phyloP scores from a whole-genome alignment of 2,888 invertebrate species.

The Geotrupes spiniger region DNA sequence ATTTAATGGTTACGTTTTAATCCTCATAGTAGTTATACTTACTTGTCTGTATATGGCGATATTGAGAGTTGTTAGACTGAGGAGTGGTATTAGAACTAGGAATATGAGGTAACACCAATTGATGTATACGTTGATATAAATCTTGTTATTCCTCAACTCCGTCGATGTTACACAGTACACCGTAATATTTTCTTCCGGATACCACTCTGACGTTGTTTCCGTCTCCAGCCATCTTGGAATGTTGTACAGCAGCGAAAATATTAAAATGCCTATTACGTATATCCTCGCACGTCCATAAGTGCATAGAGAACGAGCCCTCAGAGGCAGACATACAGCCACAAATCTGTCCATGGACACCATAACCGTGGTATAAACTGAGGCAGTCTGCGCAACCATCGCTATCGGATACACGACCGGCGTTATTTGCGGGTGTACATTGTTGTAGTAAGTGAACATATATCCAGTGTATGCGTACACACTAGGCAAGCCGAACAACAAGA shows the following conservation, averaged over 20 bases:
- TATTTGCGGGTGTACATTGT: constrained; percentile 75
- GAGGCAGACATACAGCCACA: constrained; percentile 89
- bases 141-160: constrained; percentile 63
- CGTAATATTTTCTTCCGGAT: constrained; percentile 54
- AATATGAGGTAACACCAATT: constrained; percentile 93
- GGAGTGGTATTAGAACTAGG: constrained; percentile 91
- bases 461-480: constrained; percentile 83
- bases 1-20: too few relatives aligned
- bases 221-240: constrained; percentile 77
- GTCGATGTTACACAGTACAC: constrained; percentile 73
- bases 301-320: constrained; percentile 84
- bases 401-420: constrained; percentile 79
- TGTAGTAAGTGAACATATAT: constrained; percentile 72
- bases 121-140: constrained; percentile 84
- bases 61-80: constrained; percentile 84
- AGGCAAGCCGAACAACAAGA: constrained; percentile 82
- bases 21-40: too few relatives aligned
- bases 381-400: constrained; percentile 86
- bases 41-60: constrained; percentile 85
- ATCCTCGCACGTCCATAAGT: constrained; percentile 83
- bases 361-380: constrained; percentile 87
- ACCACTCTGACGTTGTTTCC: constrained; percentile 44
- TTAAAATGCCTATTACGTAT: constrained; percentile 78
- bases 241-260: constrained; percentile 83
- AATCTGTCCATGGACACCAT: constrained; percentile 92